phyloP scores from a whole-genome alignment of 2,888 invertebrate genomes.

The Tipula vernalis region DNA sequence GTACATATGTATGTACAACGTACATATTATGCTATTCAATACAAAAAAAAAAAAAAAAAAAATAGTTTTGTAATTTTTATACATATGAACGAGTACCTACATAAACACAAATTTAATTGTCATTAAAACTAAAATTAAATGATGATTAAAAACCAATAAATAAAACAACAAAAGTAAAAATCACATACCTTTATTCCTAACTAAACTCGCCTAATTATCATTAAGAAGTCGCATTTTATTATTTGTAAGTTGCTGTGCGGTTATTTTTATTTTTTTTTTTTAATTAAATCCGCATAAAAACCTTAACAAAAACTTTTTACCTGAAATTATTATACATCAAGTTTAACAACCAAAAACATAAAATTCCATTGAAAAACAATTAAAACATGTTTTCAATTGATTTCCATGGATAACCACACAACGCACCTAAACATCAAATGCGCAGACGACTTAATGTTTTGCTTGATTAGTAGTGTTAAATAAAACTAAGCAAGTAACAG shows the following conservation, averaged over 20 bases:
- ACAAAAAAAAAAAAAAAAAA: too few relatives aligned
- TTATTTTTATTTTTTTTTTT: neutral
- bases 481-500: neutral
- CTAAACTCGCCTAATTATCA: neutral
- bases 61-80: neutral
- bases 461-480: too few relatives aligned
- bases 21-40: too few relatives aligned
- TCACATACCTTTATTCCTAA: too few relatives aligned
- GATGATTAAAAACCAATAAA: conserved; percentile 4
- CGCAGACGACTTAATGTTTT: too few relatives aligned
- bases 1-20: too few relatives aligned
- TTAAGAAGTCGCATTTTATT: neutral
- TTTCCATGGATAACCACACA: neutral
- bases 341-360: neutral
- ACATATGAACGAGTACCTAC: neutral
- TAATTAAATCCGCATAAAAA: neutral
- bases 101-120: neutral
- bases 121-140: neutral
- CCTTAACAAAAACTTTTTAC: neutral
- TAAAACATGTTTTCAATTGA: neutral
- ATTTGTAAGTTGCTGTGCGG: neutral
- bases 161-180: neutral
- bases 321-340: neutral
- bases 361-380: neutral
- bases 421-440: neutral